Conservation (phyloP, 1,140 invertebrate genomes). For the Cherax quadricarinatus region DNA sequence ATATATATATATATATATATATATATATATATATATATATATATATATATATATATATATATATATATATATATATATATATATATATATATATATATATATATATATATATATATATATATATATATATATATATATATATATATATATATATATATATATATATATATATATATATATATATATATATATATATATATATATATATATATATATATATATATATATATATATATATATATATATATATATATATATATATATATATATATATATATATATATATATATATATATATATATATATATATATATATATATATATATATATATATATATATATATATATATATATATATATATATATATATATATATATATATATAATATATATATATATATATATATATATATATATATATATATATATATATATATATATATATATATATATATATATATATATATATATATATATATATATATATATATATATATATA, state of each 20-base stretch:
- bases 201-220: slow-evolving; percentile 54
- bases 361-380: slow-evolving; percentile 42
- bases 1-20: no score
- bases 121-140: slow-evolving; percentile 34
- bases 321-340: slow-evolving; percentile 41
- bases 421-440: no score
- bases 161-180: slow-evolving; percentile 24
- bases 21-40: no score
- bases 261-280: slow-evolving; percentile 52
- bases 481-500: no score
- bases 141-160: slow-evolving; percentile 34
- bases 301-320: slow-evolving; percentile 38
- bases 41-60: background rate
- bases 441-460: no score
- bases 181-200: slow-evolving; percentile 47
- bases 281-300: slow-evolving; percentile 43
- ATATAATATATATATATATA: no score
- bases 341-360: slow-evolving; percentile 46
- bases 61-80: slow-evolving; percentile 18
- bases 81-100: slow-evolving; percentile 42
- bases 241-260: slow-evolving; percentile 56
- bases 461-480: no score
- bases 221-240: slow-evolving; percentile 43
- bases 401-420: no score
- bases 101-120: background rate